Conservation (phyloP, 2,888 invertebrate species). For the Cataglyphis rosenhaueri region DNA sequence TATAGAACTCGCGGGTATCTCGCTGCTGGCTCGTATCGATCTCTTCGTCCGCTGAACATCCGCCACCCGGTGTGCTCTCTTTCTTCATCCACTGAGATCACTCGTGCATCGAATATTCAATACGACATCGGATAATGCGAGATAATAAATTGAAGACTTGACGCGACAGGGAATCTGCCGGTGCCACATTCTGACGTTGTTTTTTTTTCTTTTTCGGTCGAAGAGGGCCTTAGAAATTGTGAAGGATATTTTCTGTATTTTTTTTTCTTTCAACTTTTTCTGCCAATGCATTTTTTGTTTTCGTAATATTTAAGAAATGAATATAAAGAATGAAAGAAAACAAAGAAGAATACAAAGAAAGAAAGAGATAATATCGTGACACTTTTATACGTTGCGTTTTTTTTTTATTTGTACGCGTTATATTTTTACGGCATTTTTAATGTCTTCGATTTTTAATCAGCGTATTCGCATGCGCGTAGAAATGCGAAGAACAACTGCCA, state of each 20-base stretch:
- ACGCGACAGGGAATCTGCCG: slow-evolving; percentile 37
- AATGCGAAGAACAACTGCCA: slow-evolving; percentile 32
- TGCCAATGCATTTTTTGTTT: background rate
- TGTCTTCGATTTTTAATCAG: background rate
- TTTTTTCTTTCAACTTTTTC: background rate
- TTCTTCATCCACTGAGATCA: slow-evolving; percentile 43
- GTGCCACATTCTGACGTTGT: slow-evolving; percentile 21
- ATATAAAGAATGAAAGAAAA: background rate
- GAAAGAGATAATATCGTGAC: background rate
- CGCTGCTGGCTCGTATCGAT: slow-evolving; percentile 50
- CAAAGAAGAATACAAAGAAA: no score
- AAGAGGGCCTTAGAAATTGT: background rate
- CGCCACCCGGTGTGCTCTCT: slow-evolving; percentile 43
- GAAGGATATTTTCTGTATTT: background rate
- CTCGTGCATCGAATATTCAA: slow-evolving; percentile 56
- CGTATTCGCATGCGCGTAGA: slow-evolving; percentile 2
- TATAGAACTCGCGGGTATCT: slow-evolving; percentile 58
- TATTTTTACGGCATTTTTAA: background rate
- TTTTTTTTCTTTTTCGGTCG: background rate
- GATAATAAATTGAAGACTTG: slow-evolving; percentile 55
- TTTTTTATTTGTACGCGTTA: background rate
- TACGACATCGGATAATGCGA: slow-evolving; percentile 50
- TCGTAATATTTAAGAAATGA: background rate
- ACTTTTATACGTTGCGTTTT: background rate
- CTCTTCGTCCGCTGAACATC: slow-evolving; percentile 48